Evolutionary conservation across 2,888 invertebrate genomes (phyloP).

Genomic region (Cheilosia vernalis): DNA sequence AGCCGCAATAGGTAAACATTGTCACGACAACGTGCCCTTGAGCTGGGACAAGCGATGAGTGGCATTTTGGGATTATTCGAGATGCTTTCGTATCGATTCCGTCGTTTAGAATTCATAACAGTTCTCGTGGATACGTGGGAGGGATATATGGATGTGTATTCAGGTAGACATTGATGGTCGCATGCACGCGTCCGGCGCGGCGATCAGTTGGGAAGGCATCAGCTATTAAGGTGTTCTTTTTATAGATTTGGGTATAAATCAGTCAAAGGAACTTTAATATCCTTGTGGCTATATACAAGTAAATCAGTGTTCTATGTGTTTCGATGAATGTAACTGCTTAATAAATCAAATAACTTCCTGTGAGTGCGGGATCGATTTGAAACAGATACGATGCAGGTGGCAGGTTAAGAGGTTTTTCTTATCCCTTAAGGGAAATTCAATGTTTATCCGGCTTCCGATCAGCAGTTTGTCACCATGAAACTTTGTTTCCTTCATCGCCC

Average conservation of each 20-base stretch:
- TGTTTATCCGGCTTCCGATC: too few relatives aligned
- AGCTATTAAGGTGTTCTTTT: constrained; percentile 48
- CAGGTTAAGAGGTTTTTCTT: not conserved
- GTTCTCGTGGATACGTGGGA: constrained; percentile 58
- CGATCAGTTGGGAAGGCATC: constrained; percentile 42
- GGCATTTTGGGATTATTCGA: constrained; percentile 65
- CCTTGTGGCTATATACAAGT: constrained; percentile 42
- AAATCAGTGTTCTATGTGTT: constrained; percentile 48
- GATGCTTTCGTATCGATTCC: constrained; percentile 60
- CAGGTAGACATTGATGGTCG: constrained; percentile 58
- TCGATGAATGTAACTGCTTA: constrained; percentile 19
- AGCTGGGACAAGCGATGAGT: constrained; percentile 48
- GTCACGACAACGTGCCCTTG: constrained; percentile 55
- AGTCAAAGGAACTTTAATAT: constrained; percentile 43
- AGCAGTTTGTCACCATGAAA: too few relatives aligned
- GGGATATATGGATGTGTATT: constrained; percentile 32
- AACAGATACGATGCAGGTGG: constrained; percentile 5
- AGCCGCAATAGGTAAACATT: constrained; percentile 43
- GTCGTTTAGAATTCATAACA: constrained; percentile 65
- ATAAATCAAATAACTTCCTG: constrained; percentile 68
- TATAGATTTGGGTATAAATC: constrained; percentile 52
- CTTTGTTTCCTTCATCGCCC: too few relatives aligned
- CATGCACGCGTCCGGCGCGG: constrained; percentile 16
- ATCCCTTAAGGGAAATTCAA: too few relatives aligned
- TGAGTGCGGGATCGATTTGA: not conserved